These are phyloP conservation scores for Dromiciops gliroides DNA, from an alignment of 2,113 vertebrate species.

Conservation along the genomic window DNA sequence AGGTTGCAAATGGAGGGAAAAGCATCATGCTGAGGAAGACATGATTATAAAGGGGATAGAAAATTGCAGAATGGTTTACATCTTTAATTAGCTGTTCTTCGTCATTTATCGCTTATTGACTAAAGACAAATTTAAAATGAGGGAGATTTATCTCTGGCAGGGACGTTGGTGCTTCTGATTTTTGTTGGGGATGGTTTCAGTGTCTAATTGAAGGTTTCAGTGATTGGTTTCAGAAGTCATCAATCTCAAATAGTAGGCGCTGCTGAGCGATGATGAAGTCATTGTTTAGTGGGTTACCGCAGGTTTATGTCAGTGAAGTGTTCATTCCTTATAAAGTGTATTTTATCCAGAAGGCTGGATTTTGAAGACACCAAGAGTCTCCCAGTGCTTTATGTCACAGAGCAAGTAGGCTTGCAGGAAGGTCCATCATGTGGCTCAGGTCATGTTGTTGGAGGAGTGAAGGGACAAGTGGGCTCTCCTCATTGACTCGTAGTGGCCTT, in stretches of 20 bases:
- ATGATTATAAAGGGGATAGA: not conserved
- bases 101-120: slow-evolving; percentile 40
- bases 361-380: not conserved
- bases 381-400: not conserved
- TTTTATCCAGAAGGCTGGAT: not conserved
- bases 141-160: slow-evolving; percentile 7
- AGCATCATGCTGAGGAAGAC: not conserved
- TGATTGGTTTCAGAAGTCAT: slow-evolving; percentile 16
- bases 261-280: not conserved
- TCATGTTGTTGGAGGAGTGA: not conserved
- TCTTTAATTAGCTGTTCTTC: slow-evolving; percentile 29
- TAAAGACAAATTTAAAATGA: slow-evolving; percentile 16
- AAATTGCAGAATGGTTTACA: not conserved
- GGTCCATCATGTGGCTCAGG: not conserved
- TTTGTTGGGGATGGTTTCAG: not conserved
- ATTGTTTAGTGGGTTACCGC: not conserved
- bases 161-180: not conserved
- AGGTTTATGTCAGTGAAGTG: not conserved
- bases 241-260: not conserved
- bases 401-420: not conserved
- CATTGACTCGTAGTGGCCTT: not conserved
- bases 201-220: slow-evolving; percentile 24
- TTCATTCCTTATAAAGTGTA: rapidly evolving
- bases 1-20: not conserved
- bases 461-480: not conserved